Conservation (phyloP, 2,797 vertebrate species). For the Otus scops region DNA sequence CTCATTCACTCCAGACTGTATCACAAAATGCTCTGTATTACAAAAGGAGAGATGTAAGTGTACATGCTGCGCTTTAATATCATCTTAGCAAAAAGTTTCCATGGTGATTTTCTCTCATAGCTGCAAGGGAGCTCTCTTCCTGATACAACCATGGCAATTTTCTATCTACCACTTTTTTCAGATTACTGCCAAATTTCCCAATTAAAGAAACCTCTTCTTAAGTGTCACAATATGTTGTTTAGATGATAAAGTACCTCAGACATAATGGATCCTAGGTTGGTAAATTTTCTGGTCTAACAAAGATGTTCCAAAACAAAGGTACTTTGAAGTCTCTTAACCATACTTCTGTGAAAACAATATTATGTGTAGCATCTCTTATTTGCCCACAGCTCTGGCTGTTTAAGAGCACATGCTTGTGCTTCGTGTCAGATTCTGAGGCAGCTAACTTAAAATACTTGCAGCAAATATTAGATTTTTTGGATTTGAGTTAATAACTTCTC, state of each 20-base stretch:
- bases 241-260: background rate
- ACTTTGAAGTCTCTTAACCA: background rate
- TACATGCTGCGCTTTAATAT: background rate
- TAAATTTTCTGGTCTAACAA: background rate
- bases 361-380: background rate
- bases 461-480: background rate
- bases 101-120: slow-evolving; percentile 12
- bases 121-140: background rate
- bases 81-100: background rate
- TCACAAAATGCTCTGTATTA: background rate
- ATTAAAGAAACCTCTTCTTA: background rate
- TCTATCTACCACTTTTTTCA: background rate
- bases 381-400: background rate
- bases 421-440: background rate
- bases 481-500: background rate
- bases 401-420: background rate
- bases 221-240: background rate
- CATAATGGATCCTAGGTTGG: background rate
- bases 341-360: background rate
- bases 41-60: background rate
- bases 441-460: background rate
- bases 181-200: background rate
- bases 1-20: background rate
- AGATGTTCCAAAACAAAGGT: background rate
- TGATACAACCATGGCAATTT: background rate